These are phyloP conservation scores for Campylomormyrus tamandua DNA, from an alignment of 2,113 vertebrate genomes.

Conservation along the genomic window DNA sequence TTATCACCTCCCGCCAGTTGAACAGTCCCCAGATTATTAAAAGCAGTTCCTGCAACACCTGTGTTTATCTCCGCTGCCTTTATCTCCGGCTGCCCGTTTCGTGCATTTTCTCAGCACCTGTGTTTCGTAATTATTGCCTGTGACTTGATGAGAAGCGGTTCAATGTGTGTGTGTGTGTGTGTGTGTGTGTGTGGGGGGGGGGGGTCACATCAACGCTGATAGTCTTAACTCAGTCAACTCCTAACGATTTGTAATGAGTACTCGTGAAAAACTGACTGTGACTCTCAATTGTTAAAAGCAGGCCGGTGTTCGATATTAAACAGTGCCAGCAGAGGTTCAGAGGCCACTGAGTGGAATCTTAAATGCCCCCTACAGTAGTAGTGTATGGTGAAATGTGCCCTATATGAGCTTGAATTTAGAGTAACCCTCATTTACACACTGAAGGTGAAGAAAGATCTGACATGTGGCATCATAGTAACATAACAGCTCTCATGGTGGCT, in stretches of 20 bases:
- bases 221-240: background rate
- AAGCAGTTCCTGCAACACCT: conserved; percentile 40
- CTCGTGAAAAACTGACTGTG: background rate
- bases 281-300: background rate
- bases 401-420: background rate
- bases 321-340: background rate
- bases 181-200: background rate
- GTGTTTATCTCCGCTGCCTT: conserved; percentile 19
- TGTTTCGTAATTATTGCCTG: background rate
- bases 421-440: background rate
- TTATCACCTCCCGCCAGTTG: conserved; percentile 55
- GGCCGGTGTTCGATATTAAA: background rate
- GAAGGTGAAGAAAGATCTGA: background rate
- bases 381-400: background rate
- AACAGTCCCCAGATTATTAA: conserved; percentile 56
- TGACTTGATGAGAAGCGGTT: background rate
- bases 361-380: background rate
- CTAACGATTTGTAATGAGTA: background rate
- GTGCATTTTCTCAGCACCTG: background rate
- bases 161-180: background rate
- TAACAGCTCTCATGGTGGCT: too few relatives aligned
- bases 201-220: background rate
- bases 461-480: background rate
- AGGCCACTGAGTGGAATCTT: background rate
- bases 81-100: background rate